Evolutionary conservation across 2,888 invertebrate genomes (phyloP), one percentile per base, ranked within the genome.

Genomic region (Platerodrilus igneus): DNA sequence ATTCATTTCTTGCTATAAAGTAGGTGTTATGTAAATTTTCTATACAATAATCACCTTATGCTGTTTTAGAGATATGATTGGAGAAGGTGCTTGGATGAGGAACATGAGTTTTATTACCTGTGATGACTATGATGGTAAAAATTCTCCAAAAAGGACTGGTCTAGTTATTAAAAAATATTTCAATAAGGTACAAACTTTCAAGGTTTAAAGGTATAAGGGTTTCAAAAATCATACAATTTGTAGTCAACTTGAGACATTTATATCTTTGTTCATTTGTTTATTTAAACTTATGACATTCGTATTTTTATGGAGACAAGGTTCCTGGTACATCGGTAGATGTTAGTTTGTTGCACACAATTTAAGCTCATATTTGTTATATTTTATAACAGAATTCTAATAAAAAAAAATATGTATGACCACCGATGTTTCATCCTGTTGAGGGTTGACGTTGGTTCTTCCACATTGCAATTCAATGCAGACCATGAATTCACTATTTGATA

Each of bases 81-180:
- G 78, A 62, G 78, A 78, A 69, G 79, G 80, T 45, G 79, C 78
- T 48, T 88, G 86, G 85, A 81, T 81, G 57, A 75, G 74, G 56
- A 78, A 82, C 59, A 81, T 83, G 68, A 73, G 74, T 58, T 86
- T 84, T 65, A 76, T 85, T 48, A 78, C 78, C 22, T 91, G 89
- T 62, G 84, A 88, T 62, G 83, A 83, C 38, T 87, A 82, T 63
- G 81, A 83, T 62, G 86, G 83, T 21, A 79, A 80, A 56, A 84
- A 81, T 67, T 81, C 82, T 18, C 85, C 86, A n/a, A 75, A 74
- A 50, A 75, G 87, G 50, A 57, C 55, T 5, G 75, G 76, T 60
- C 72, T 89, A 57, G 79, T 87, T 68, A 73, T 88, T 32, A 76
- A 75, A 63, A 73, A 78, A 51, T 79, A 79, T 53, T 78, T 86